Evolutionary conservation across 2,888 invertebrate genomes (phyloP), one percentile per base, ranked within the genome.

Genomic region (Agrotis ipsilon): DNA sequence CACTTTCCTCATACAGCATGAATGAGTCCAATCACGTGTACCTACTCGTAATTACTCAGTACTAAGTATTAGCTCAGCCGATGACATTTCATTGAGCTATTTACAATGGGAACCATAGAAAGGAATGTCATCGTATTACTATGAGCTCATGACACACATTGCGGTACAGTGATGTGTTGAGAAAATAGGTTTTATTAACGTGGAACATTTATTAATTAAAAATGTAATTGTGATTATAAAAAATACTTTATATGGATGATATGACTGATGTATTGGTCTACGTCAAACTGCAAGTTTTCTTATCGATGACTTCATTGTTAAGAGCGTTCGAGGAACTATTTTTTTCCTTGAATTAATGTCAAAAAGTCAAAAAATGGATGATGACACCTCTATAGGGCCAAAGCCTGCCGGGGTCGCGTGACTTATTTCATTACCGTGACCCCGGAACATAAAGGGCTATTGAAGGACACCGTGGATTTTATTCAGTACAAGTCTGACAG

Each of bases 101-200:
- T 79, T 81, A 79, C 80, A 75, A 85, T 87, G 87, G 81, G 85
- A 87, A 84, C 74, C 39, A 46, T 72, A 48, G 21, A 67, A 16
- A 51, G 82, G 87, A 85, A 87, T 86, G 87, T 77, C 18, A 24
- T 6, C 55, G 84, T 21, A 61, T n/a, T n/a, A n/a, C n/a, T n/a
- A n/a, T 82, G 78, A 85, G 55, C 43, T 84, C 81, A 85, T 75
- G 27, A 21, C 61, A 65, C 27, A 78, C 62, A 78, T 80, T 62
- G 63, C 51, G 19, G 3, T 24, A 43, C 2, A 16, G 19, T 78
- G 71, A 80, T 72, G 68, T 78, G 57, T 68, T 83, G 75, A 60
- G 74, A 83, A 80, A 80, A 81, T 67, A 51, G 54, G 13, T 21
- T n/a, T 62, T 16, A 1, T 24, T 43, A 69, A 39, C 27, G 19